Evolutionary conservation across 2,113 vertebrate genomes (phyloP), one percentile per base, ranked within the genome.

Genomic region (Myrmecobius fasciatus): DNA sequence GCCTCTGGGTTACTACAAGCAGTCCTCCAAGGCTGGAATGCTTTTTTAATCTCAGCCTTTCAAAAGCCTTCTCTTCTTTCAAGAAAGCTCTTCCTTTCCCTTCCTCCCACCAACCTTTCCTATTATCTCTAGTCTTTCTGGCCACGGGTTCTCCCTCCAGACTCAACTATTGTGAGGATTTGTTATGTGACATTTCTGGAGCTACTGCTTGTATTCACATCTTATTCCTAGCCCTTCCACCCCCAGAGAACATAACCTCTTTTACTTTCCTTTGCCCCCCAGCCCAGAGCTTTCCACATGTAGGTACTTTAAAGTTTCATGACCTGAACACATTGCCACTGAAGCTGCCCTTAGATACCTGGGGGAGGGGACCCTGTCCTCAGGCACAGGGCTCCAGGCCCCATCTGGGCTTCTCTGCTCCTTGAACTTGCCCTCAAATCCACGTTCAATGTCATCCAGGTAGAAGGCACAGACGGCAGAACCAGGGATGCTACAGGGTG

Each of bases 401-500:
- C 99, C 99, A 92, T 99, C 98, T 0, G 98, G 98, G 60, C 99
- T 99, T 36, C 98, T 98, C 98, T 99, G 99, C 98, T 99, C 99
- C 20, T 99, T 99, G 92, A 99, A 99, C 97, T 99, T 99, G 24
- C 99, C 99, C 8, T 98, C 98, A 93, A 99, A 99, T 0, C 98
- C 99, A n/a, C 95, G 98, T 94, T 99, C 99, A 14, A 99, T 98
- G n/a, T 99, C 99, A 0, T 99, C 99, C 99, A 99, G 99, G 98
- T 99, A 99, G 98, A 99, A 99, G 31, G 99, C 99, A 1, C 99
- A 99, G 95, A 99, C 99, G 0, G 99, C 99, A 0, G 99, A 99
- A 89, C 99, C 99, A 0, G 99, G 99, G 98, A 99, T 99, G 98
- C 99, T 99, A 98, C 2, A 0, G 0, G 96, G 0, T 53, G 89